Base-by-base conservation (phyloP, 2,113 vertebrate genomes). In the Atlantisia rogersi region DNA sequence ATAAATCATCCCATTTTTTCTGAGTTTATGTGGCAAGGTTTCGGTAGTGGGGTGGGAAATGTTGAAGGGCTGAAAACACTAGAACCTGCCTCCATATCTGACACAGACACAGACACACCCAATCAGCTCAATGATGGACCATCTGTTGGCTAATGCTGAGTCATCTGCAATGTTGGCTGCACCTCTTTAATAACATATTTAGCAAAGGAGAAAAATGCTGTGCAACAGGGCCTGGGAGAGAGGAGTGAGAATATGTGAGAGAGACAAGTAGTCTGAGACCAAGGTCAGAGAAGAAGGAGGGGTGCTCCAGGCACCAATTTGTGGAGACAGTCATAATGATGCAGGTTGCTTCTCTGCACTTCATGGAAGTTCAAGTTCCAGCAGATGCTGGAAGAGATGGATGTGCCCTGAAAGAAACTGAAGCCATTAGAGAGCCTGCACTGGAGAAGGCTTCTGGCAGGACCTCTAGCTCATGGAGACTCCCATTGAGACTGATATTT, bases 301-400 rank as follows among this genome's bases (percentile, higher is more conserved):
- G 15, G 4, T 37, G 20, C 12, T 56, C n/a, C 50, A 75, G 37
- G 11, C 42, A n/a, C 28, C 10, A 9, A 19, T 6, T 15, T 42
- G 15, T 40, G 15, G 11, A 29, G 20, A 56, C 9, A 35, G n/a
- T 20, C 14, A 6, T 24, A 15, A 13, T 32, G 46, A 13, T 6
- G 3, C 4, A 15, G 1, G 1, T 26, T 71, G 11, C 59, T 3
- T 6, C 18, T 18, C 53, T 31, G 53, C 28, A 56, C 9, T 16
- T 29, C 28, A 31, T 55, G 53, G 53, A 55, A 52, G 50, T 52
- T 21, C 50, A 52, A 7, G 50, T 24, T 52, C 22, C 12, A 52
- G 50, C 50, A 52, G 24, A 25, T 7, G 18, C 10, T 37, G 21
- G 44, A 52, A 6, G 13, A 52, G 24, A 25, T 26, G 50, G 50